Percentiles rank a stretch among this genome's conserved stretches.
phyloP scores from a whole-genome alignment of 2,888 invertebrate species.

The Anoncus sp. region DNA sequence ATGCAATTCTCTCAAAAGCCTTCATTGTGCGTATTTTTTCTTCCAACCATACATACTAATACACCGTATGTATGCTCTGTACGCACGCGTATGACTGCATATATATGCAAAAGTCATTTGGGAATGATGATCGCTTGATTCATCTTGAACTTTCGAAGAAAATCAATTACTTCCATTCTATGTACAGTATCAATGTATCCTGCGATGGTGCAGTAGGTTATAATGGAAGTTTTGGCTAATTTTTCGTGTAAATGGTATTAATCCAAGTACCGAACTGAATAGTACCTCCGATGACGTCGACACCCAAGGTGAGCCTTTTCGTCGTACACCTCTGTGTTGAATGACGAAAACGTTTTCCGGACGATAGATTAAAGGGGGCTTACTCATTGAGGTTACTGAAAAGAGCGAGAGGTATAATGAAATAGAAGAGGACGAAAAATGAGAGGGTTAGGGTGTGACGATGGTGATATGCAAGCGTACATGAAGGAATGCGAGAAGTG shows the following conservation, averaged over 20 bases:
- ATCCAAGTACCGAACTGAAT: conserved; percentile 23
- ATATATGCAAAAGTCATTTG: neutral
- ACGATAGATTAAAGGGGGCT: conserved; percentile 58
- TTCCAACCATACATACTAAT: neutral
- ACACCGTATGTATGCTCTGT: neutral
- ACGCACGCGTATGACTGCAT: conserved; percentile 9
- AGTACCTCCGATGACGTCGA: conserved; percentile 8
- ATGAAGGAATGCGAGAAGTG: conserved; percentile 34
- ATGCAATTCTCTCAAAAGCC: neutral
- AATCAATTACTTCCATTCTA: conserved; percentile 6
- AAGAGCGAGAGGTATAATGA: neutral
- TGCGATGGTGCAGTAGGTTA: neutral
- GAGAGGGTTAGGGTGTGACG: neutral
- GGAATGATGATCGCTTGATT: conserved; percentile 11
- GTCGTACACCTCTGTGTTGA: conserved; percentile 16
- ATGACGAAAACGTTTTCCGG: conserved; percentile 40
- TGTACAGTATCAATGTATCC: neutral
- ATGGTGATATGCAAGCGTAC: neutral
- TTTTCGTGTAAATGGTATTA: neutral
- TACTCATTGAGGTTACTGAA: conserved; percentile 1
- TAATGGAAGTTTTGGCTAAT: neutral
- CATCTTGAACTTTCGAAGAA: conserved; percentile 6
- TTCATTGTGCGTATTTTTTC: neutral
- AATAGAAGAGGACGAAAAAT: neutral
- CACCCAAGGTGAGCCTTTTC: neutral